Percentiles rank a stretch among this genome's conserved stretches.
Evolutionary conservation across 2,113 vertebrate genomes (phyloP).

Genomic region (Sula dactylatra): DNA sequence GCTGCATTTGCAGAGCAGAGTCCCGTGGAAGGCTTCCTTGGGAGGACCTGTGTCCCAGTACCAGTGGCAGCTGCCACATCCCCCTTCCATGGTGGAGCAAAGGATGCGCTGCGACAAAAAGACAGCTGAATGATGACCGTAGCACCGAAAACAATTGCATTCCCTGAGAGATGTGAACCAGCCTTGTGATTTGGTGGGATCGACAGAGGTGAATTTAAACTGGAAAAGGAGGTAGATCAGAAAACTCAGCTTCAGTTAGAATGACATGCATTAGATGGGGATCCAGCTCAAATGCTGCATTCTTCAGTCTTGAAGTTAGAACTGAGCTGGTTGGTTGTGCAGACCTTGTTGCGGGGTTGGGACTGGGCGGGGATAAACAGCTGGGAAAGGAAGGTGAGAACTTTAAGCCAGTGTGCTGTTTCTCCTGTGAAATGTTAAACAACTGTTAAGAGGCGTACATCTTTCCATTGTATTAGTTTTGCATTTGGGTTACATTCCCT

Average conservation of each 20-base stretch:
- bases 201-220: rapidly evolving
- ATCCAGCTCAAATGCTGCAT: background rate
- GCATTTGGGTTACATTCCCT: background rate
- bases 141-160: rapidly evolving
- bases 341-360: background rate
- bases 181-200: background rate
- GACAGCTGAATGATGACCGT: rapidly evolving
- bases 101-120: background rate
- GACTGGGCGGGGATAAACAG: background rate
- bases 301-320: background rate
- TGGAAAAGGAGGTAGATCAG: background rate
- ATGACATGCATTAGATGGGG: background rate
- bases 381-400: background rate
- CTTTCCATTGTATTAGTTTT: background rate
- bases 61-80: rapidly evolving
- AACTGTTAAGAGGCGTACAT: background rate
- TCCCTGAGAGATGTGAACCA: rapidly evolving
- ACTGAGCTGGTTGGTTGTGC: background rate
- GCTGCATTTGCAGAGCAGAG: rapidly evolving
- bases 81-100: background rate
- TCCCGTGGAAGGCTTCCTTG: background rate
- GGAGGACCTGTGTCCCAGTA: background rate
- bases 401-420: background rate
- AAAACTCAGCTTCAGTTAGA: background rate
- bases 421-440: background rate